These are phyloP conservation scores for Trididemnum clinides DNA, from an alignment of 23 tunicate species.

Conservation along the genomic window DNA sequence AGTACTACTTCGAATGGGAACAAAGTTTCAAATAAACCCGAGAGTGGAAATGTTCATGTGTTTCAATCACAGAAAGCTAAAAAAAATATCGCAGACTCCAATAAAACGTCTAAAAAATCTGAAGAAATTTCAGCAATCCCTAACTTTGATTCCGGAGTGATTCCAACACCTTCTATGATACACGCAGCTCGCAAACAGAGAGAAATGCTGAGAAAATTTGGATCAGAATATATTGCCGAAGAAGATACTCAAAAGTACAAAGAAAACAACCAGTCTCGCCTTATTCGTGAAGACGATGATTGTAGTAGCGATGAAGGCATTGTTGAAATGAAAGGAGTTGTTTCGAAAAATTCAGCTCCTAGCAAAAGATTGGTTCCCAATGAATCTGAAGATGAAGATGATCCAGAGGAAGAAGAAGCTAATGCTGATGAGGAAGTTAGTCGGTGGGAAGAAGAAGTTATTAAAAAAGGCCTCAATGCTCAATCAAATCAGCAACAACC, in stretches of 20 bases:
- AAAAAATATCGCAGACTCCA: not conserved
- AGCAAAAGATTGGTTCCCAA: constrained; percentile 34
- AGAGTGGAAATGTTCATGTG: constrained; percentile 27
- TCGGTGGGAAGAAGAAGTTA: constrained; percentile 92
- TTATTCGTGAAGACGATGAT: constrained; percentile 74
- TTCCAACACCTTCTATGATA: constrained; percentile 83
- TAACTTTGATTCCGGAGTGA: constrained; percentile 54
- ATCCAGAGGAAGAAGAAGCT: constrained; percentile 38
- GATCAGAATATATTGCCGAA: constrained; percentile 61
- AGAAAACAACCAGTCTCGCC: constrained; percentile 45
- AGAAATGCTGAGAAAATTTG: constrained; percentile 88
- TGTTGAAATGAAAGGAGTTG: constrained; percentile 79
- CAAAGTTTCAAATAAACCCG: not conserved
- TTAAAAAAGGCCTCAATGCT: constrained; percentile 71
- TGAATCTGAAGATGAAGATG: constrained; percentile 54
- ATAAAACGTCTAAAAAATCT: not conserved
- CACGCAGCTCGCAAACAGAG: constrained; percentile 90
- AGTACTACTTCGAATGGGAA: not conserved
- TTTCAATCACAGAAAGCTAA: constrained; percentile 31
- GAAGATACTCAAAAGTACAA: constrained; percentile 66
- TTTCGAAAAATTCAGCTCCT: constrained; percentile 1
- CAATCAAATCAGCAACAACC: constrained; percentile 13
- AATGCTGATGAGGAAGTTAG: constrained; percentile 77
- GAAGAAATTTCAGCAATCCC: not conserved
- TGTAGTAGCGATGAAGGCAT: constrained; percentile 79